Conservation (phyloP, 2,888 invertebrate species). For the Congeria kusceri region DNA sequence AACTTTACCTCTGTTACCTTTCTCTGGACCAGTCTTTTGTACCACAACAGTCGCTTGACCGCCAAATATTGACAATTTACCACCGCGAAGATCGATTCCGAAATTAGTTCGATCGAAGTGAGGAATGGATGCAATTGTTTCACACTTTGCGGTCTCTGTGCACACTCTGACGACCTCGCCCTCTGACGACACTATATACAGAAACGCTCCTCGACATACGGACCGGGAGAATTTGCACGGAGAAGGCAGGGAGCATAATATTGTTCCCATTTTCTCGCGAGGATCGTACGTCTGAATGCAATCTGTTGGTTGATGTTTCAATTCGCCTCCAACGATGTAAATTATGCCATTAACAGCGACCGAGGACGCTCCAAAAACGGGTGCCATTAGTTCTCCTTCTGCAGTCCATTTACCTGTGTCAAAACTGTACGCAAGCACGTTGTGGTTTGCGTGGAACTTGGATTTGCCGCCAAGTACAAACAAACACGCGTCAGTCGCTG, state of each 20-base stretch:
- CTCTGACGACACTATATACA: constrained; percentile 34
- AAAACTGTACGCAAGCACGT: constrained; percentile 35
- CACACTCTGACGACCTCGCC: constrained; percentile 38
- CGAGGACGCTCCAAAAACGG: constrained; percentile 49
- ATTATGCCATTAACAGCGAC: constrained; percentile 34
- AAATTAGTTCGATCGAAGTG: constrained; percentile 20
- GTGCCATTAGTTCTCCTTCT: constrained; percentile 39
- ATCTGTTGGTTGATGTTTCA: constrained; percentile 20
- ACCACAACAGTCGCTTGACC: background rate
- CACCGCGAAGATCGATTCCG: constrained; percentile 26
- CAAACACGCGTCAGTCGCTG: constrained; percentile 28
- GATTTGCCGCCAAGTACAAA: constrained; percentile 36
- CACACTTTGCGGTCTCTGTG: constrained; percentile 1
- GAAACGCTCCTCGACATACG: constrained; percentile 15
- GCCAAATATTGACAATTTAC: constrained; percentile 20
- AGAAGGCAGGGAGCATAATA: constrained; percentile 32
- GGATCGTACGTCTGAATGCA: constrained; percentile 48
- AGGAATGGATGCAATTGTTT: constrained; percentile 24
- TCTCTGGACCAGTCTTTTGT: no score
- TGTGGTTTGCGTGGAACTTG: constrained; percentile 14
- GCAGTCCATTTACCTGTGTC: constrained; percentile 29
- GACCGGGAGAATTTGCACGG: constrained; percentile 42
- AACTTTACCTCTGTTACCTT: no score
- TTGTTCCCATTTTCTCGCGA: constrained; percentile 13
- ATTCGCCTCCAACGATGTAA: constrained; percentile 44